Conservation (phyloP, 2,797 vertebrate genomes). For the Coregonus ussuriensis region DNA sequence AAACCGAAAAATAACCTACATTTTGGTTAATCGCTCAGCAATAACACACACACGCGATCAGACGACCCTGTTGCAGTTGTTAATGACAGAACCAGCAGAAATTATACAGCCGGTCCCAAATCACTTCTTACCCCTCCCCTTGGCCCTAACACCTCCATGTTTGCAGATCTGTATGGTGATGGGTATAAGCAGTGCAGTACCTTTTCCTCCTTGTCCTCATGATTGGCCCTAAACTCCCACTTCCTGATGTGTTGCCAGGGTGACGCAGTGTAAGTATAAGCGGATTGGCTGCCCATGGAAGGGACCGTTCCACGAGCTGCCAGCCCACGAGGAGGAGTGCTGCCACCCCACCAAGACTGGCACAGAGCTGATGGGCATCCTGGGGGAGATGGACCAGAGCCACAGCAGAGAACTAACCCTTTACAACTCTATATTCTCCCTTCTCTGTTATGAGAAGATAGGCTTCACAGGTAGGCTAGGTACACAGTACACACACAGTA, state of each 20-base stretch:
- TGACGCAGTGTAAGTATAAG: conserved; percentile 96
- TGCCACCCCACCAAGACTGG: conserved; percentile 95
- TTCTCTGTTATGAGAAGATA: conserved; percentile 97
- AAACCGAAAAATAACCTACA: conserved; percentile 20
- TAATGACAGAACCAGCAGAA: background rate
- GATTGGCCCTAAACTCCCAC: background rate
- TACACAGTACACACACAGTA: conserved; percentile 67
- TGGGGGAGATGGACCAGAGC: conserved; percentile 95
- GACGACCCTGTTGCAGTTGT: too few relatives aligned
- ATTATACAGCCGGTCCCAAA: background rate
- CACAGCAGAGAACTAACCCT: conserved; percentile 93
- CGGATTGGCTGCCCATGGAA: conserved; percentile 97
- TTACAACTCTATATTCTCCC: conserved; percentile 92
- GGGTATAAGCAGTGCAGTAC: background rate
- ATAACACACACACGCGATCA: too few relatives aligned
- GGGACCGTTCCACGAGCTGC: conserved; percentile 93
- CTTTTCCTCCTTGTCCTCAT: background rate
- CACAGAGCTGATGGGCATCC: conserved; percentile 94
- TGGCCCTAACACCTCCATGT: background rate
- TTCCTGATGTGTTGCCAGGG: conserved; percentile 73
- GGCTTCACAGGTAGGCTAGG: conserved; percentile 91
- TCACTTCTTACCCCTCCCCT: background rate
- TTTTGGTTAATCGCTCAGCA: too few relatives aligned
- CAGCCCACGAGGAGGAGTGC: conserved; percentile 89
- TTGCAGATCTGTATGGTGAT: background rate